phyloP scores from a whole-genome alignment of 1,140 invertebrate species.

The Spodoptera frugiperda region DNA sequence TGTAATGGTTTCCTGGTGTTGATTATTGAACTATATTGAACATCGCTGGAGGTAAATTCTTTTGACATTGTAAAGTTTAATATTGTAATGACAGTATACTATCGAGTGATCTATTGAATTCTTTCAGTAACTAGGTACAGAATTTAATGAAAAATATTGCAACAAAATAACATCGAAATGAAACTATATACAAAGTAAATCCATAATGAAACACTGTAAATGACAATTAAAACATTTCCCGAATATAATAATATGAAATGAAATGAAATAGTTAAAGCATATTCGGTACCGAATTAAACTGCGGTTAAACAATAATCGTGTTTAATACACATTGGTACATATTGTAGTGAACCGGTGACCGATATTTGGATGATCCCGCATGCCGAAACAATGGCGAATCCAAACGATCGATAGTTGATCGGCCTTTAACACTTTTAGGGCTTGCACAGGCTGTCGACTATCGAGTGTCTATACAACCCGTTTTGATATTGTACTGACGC shows the following conservation, averaged over 20 bases:
- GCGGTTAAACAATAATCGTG: conserved; percentile 10
- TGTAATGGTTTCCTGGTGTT: not conserved
- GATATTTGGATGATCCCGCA: conserved; percentile 27
- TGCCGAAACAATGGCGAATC: conserved; percentile 37
- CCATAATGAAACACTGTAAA: not conserved
- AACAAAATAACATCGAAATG: not conserved
- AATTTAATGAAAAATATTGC: too few species aligned
- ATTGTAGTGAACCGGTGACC: conserved; percentile 25
- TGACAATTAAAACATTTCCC: conserved; percentile 13
- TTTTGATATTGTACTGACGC: conserved; percentile 10
- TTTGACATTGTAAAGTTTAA: too few species aligned
- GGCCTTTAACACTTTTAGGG: conserved; percentile 35
- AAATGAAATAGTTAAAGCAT: not conserved
- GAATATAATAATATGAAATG: too few species aligned
- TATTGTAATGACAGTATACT: too few species aligned
- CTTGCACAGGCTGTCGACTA: conserved; percentile 28
- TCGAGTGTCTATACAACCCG: conserved; percentile 11
- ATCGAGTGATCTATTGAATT: too few species aligned
- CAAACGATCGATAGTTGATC: conserved; percentile 30
- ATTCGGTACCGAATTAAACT: conserved; percentile 1
- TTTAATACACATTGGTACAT: not conserved
- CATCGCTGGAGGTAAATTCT: not conserved
- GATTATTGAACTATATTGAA: not conserved
- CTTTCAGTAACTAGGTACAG: too few species aligned
- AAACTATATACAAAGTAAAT: not conserved